A percentile compares a stretch with the other conserved stretches of the same genome.
These are phyloP conservation scores for Dromiciops gliroides DNA, from an alignment of 2,113 vertebrate species.

Conservation along the genomic window DNA sequence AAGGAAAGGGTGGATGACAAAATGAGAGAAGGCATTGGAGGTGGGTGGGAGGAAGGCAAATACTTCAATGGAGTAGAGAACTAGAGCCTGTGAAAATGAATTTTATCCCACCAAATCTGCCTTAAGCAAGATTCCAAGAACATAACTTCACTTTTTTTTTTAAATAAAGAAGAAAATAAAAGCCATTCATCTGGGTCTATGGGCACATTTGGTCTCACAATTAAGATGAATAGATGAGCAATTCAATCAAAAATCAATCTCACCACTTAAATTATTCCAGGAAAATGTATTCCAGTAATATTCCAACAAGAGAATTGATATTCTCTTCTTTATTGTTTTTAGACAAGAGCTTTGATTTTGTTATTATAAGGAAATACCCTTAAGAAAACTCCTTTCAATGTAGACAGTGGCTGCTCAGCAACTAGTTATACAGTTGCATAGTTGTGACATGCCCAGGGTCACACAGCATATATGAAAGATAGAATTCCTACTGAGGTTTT, in stretches of 20 bases:
- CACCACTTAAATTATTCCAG: neutral
- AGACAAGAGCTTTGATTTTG: neutral
- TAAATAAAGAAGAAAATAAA: neutral
- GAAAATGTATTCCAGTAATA: neutral
- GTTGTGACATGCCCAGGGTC: neutral
- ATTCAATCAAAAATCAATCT: neutral
- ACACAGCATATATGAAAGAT: neutral
- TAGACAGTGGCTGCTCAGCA: neutral
- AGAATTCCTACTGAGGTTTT: neutral
- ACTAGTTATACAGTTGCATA: neutral
- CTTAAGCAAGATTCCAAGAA: neutral
- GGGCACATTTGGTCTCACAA: neutral
- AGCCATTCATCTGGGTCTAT: neutral
- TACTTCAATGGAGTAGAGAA: neutral
- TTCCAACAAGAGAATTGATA: neutral
- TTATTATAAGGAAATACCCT: neutral
- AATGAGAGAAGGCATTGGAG: neutral
- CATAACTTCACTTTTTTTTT: neutral
- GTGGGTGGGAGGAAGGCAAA: neutral
- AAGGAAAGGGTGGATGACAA: neutral
- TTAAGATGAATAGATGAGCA: neutral
- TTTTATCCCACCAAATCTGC: neutral
- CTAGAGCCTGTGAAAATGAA: neutral
- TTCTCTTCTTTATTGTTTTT: neutral
- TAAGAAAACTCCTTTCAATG: neutral